phyloP scores from a whole-genome alignment of 2,113 vertebrate genomes.

The Hippoglossus stenolepis region DNA sequence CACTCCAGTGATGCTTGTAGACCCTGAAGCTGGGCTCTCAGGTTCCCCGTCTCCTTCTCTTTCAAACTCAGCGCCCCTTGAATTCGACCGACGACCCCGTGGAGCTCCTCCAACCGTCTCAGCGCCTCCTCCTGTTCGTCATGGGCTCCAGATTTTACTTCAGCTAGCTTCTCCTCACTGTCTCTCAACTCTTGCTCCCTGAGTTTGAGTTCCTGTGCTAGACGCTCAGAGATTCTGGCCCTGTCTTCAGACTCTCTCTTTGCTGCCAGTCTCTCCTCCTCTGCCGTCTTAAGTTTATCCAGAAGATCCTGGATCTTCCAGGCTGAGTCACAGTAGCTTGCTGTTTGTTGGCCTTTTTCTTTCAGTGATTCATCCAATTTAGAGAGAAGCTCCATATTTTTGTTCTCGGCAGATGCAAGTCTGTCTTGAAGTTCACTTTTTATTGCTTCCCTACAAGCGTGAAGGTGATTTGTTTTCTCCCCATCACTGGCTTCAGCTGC shows the following conservation, averaged over 20 bases:
- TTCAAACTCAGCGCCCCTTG: conserved; percentile 82
- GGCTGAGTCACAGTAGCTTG: conserved; percentile 74
- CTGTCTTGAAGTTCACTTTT: conserved; percentile 74
- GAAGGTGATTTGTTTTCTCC: conserved; percentile 67
- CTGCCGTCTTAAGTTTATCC: conserved; percentile 81
- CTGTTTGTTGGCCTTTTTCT: conserved; percentile 77
- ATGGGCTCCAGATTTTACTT: conserved; percentile 63
- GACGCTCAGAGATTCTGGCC: conserved; percentile 71
- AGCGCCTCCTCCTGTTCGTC: conserved; percentile 76
- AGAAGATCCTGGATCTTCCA: conserved; percentile 80
- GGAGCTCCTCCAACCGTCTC: conserved; percentile 78
- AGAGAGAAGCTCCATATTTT: conserved; percentile 79
- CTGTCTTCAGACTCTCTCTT: conserved; percentile 77
- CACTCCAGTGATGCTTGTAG: conserved; percentile 79
- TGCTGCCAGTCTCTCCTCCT: conserved; percentile 76
- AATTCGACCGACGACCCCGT: conserved; percentile 77
- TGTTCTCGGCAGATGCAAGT: conserved; percentile 75
- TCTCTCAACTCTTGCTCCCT: conserved; percentile 81
- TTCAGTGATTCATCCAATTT: conserved; percentile 73
- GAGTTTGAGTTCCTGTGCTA: conserved; percentile 81
- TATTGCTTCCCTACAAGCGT: conserved; percentile 65
- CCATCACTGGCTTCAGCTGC: conserved; percentile 70
- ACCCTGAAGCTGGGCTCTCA: conserved; percentile 85
- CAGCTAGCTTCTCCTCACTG: conserved; percentile 74
- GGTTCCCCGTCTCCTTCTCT: conserved; percentile 84